Evolutionary conservation across 2,113 vertebrate genomes (phyloP).

Genomic region (Sapayoa aenigma): DNA sequence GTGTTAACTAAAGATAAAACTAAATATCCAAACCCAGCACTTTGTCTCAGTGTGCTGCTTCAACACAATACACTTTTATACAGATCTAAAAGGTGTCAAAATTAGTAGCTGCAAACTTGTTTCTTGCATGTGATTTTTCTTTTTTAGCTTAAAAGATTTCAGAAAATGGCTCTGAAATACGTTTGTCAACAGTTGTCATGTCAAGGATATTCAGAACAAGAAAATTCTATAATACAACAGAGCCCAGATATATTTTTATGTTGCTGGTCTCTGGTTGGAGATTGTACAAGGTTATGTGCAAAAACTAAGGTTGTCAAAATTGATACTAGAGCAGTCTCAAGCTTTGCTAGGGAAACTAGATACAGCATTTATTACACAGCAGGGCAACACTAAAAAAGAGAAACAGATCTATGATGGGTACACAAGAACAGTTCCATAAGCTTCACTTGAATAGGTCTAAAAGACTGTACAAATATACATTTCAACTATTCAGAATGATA

Average conservation of each 20-base stretch:
- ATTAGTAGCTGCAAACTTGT: constrained; percentile 81
- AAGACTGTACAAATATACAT: constrained; percentile 99
- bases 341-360: constrained; percentile 90
- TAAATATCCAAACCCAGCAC: constrained; percentile 81
- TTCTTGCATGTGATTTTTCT: constrained; percentile 78
- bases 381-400: constrained; percentile 89
- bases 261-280: constrained; percentile 81
- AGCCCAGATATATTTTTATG: constrained; percentile 80
- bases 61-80: constrained; percentile 86
- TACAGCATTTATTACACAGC: constrained; percentile 94
- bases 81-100: constrained; percentile 85
- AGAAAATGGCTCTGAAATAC: constrained; percentile 80
- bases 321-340: constrained; percentile 90
- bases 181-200: constrained; percentile 76
- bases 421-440: constrained; percentile 85
- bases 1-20: constrained; percentile 83
- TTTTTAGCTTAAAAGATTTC: constrained; percentile 81
- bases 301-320: constrained; percentile 88
- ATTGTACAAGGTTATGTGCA: constrained; percentile 91
- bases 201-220: constrained; percentile 82
- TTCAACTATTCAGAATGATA: constrained; percentile 88
- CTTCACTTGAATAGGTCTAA: constrained; percentile 93
- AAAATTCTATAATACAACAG: constrained; percentile 84
- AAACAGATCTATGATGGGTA: constrained; percentile 86
- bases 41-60: constrained; percentile 75